Evolutionary conservation across 2,888 invertebrate genomes (phyloP).

Genomic region (Epinotia bilunana): DNA sequence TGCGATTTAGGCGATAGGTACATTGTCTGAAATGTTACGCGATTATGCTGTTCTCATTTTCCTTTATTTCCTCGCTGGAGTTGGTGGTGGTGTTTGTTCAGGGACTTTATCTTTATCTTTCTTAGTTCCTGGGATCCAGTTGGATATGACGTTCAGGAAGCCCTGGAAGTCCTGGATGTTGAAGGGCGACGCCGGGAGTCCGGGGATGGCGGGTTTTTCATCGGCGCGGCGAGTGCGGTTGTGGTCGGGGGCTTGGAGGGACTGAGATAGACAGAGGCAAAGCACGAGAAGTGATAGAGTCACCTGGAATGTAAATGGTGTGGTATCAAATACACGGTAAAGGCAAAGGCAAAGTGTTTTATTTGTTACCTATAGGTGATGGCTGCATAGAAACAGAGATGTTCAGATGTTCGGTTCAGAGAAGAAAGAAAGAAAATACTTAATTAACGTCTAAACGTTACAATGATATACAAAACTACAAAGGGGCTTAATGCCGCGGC

Average conservation of each 20-base stretch:
- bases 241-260: slow-evolving; percentile 33
- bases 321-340: background rate
- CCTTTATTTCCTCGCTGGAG: background rate
- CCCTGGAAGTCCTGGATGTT: slow-evolving; percentile 29
- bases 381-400: too few species aligned
- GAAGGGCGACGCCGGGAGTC: background rate
- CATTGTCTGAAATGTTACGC: background rate
- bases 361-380: too few species aligned
- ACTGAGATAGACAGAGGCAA: slow-evolving; percentile 22
- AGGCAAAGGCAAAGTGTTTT: too few species aligned
- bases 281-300: slow-evolving; percentile 29
- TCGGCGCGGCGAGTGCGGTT: slow-evolving; percentile 34
- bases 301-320: slow-evolving; percentile 27
- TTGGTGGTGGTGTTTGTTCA: background rate
- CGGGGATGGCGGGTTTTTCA: background rate
- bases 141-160: slow-evolving; percentile 13
- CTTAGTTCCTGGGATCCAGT: slow-evolving; percentile 17
- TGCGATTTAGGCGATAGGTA: background rate
- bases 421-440: too few species aligned
- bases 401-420: too few species aligned
- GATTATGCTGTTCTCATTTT: slow-evolving; percentile 8
- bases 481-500: too few species aligned
- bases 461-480: too few species aligned
- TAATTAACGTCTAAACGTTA: too few species aligned
- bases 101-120: slow-evolving; percentile 4